Conservation (phyloP, 2,797 vertebrate genomes). For the Enteromius viviparus region DNA sequence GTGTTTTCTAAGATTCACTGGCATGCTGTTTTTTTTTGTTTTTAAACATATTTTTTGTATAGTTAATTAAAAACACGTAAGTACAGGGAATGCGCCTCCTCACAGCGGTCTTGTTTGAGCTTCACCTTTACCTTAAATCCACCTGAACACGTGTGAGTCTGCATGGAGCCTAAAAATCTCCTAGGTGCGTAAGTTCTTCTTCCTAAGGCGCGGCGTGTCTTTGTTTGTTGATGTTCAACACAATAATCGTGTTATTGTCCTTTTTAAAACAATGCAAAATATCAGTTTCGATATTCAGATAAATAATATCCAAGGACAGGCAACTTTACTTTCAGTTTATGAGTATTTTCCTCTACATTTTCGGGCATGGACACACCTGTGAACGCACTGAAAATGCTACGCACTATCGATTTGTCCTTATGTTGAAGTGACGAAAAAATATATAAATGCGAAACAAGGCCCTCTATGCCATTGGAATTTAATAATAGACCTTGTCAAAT, state of each 20-base stretch:
- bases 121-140: conserved; percentile 71
- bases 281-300: neutral
- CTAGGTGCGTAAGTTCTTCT: conserved; percentile 1
- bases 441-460: neutral
- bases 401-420: neutral
- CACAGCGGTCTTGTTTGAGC: conserved; percentile 69
- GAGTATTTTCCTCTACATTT: neutral
- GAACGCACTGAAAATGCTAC: neutral
- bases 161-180: conserved; percentile 16
- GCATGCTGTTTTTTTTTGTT: neutral
- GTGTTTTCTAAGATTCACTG: neutral
- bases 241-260: neutral
- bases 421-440: neutral
- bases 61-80: conserved; percentile 61
- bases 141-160: conserved; percentile 66
- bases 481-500: neutral
- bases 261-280: neutral
- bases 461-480: neutral
- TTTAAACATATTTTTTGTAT: neutral
- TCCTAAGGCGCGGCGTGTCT: neutral
- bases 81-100: conserved; percentile 63
- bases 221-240: conserved; percentile 4
- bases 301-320: neutral
- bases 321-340: neutral
- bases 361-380: neutral